Evolutionary conservation across 1,140 invertebrate genomes (phyloP).

Genomic region (Bicyclus anynana): DNA sequence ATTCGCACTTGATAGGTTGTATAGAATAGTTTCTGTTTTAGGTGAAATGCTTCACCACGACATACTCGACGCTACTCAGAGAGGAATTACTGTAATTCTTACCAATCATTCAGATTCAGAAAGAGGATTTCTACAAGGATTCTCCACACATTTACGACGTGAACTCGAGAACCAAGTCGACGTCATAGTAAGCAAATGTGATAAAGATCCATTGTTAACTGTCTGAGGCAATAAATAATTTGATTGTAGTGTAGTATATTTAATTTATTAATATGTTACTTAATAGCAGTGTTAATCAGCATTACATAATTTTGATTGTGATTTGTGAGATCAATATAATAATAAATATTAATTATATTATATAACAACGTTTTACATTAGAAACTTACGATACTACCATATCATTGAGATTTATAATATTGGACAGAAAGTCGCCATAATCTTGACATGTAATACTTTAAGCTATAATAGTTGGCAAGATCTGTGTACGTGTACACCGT

Average conservation of each 20-base stretch:
- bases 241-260: conserved; percentile 25
- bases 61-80: conserved; percentile 90
- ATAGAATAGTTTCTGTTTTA: conserved; percentile 35
- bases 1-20: no score
- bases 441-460: conserved; percentile 9
- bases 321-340: conserved; percentile 46
- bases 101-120: conserved; percentile 98
- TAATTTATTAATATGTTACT: conserved; percentile 38
- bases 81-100: conserved; percentile 88
- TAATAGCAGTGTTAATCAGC: conserved; percentile 28
- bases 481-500: conserved; percentile 45
- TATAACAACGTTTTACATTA: background rate
- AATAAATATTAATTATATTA: conserved; percentile 4
- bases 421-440: background rate
- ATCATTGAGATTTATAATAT: background rate
- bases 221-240: conserved; percentile 42
- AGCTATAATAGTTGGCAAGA: conserved; percentile 64
- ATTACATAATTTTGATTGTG: conserved; percentile 25
- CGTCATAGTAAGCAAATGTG: conserved; percentile 84
- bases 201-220: conserved; percentile 84
- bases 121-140: conserved; percentile 87
- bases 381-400: background rate
- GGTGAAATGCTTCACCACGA: conserved; percentile 98
- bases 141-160: conserved; percentile 75
- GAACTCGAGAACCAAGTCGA: conserved; percentile 79